phyloP scores from a whole-genome alignment of 1,140 invertebrate species.

The Saccostrea cuccullata region DNA sequence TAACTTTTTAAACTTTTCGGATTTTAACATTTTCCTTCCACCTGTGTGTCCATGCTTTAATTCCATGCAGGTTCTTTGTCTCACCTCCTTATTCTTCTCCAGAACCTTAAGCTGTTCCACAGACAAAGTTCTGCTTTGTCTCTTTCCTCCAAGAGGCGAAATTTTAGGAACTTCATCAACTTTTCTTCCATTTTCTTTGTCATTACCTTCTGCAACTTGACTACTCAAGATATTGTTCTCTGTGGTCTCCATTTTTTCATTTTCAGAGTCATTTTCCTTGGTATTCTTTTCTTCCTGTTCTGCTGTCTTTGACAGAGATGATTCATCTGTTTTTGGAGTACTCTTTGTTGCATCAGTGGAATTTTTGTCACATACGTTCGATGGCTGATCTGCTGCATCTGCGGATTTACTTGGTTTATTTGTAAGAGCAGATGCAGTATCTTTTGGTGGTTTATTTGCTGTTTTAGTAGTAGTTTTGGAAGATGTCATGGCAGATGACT shows the following conservation, averaged over 20 bases:
- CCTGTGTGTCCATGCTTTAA: not conserved
- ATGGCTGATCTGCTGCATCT: not conserved
- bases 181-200: conserved; percentile 4
- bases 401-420: not conserved
- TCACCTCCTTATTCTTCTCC: not conserved
- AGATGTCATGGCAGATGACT: not conserved
- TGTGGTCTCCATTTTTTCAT: not conserved
- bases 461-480: not conserved
- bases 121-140: not conserved
- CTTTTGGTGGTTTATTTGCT: not conserved
- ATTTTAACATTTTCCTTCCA: conserved; percentile 22
- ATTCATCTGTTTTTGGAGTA: not conserved
- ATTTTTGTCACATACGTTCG: not conserved
- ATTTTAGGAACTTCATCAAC: not conserved
- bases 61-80: not conserved
- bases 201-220: not conserved
- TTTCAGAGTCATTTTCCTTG: not conserved
- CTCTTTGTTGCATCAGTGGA: not conserved
- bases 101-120: not conserved
- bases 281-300: not conserved
- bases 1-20: not conserved
- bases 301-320: not conserved
- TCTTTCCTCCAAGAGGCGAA: not conserved
- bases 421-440: not conserved
- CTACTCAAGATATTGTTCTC: not conserved